Evolutionary conservation across 1,140 invertebrate species (phyloP).

Genomic region (Panagrolaimus sp.): DNA sequence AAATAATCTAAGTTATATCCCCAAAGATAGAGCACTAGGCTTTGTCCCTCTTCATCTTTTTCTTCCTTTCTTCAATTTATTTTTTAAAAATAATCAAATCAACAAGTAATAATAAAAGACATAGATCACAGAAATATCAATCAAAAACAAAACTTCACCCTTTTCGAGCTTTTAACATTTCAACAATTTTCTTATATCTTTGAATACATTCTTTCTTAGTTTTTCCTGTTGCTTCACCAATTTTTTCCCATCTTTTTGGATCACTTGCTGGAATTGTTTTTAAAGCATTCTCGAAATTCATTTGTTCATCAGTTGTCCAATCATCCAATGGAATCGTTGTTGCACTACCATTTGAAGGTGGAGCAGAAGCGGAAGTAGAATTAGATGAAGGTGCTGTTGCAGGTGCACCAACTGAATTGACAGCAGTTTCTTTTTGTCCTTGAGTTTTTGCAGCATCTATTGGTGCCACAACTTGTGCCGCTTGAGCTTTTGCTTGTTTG

Average conservation of each 20-base stretch:
- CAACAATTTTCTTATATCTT: conserved; percentile 72
- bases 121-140: too few relatives aligned
- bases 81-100: too few relatives aligned
- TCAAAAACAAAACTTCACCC: not conserved
- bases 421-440: not conserved
- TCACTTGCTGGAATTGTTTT: conserved; percentile 82
- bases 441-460: not conserved
- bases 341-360: not conserved
- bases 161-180: conserved; percentile 25
- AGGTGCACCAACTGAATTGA: not conserved
- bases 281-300: conserved; percentile 78
- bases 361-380: not conserved
- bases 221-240: conserved; percentile 75
- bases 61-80: too few relatives aligned
- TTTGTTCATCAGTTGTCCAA: conserved; percentile 43
- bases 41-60: too few relatives aligned
- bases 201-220: conserved; percentile 95
- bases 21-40: too few relatives aligned
- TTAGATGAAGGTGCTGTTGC: not conserved
- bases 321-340: conserved; percentile 16
- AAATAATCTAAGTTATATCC: too few relatives aligned
- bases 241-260: conserved; percentile 85
- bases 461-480: not conserved
- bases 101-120: too few relatives aligned
- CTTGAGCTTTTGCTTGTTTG: conserved; percentile 29